Percentiles rank a stretch among this genome's conserved stretches.
These are phyloP conservation scores for Cosmopolites sordidus DNA, from an alignment of 2,888 invertebrate species.

Conservation along the genomic window DNA sequence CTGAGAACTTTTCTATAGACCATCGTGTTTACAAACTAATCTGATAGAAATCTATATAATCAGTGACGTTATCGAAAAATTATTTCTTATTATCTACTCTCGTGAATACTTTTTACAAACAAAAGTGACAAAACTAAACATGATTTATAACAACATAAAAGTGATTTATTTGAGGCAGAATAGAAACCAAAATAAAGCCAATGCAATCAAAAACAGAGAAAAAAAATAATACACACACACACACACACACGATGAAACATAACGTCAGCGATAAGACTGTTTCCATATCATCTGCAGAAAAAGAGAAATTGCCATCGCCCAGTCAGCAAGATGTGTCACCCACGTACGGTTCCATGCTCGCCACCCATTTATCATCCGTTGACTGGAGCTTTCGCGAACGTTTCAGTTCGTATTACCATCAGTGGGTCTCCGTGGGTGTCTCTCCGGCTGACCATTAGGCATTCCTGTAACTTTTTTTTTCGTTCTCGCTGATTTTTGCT, in stretches of 20 bases:
- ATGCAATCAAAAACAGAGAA: too few relatives aligned
- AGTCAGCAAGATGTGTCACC: conserved; percentile 26
- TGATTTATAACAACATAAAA: too few relatives aligned
- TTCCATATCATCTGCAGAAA: conserved; percentile 15
- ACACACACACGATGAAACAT: conserved; percentile 1
- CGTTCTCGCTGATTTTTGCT: conserved; percentile 23
- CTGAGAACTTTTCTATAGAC: too few relatives aligned
- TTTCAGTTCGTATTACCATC: conserved; percentile 26
- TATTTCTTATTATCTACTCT: too few relatives aligned
- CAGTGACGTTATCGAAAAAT: too few relatives aligned
- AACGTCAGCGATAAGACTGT: conserved; percentile 17
- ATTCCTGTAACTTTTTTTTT: conserved; percentile 22
- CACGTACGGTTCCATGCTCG: conserved; percentile 24
- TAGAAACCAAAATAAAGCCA: too few relatives aligned
- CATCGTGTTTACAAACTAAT: too few relatives aligned
- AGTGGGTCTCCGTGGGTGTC: conserved; percentile 26
- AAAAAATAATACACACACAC: too few relatives aligned
- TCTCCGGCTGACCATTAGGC: conserved; percentile 24
- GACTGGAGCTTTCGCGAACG: conserved; percentile 14
- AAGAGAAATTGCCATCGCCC: conserved; percentile 19
- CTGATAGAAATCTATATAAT: too few relatives aligned
- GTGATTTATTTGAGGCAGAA: too few relatives aligned
- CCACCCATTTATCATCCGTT: conserved; percentile 28
- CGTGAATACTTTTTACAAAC: too few relatives aligned
- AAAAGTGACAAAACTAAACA: too few relatives aligned